A percentile compares a stretch with the other conserved stretches of the same genome.
phyloP scores from a whole-genome alignment of 2,888 invertebrate genomes.

The Phortica okadai region DNA sequence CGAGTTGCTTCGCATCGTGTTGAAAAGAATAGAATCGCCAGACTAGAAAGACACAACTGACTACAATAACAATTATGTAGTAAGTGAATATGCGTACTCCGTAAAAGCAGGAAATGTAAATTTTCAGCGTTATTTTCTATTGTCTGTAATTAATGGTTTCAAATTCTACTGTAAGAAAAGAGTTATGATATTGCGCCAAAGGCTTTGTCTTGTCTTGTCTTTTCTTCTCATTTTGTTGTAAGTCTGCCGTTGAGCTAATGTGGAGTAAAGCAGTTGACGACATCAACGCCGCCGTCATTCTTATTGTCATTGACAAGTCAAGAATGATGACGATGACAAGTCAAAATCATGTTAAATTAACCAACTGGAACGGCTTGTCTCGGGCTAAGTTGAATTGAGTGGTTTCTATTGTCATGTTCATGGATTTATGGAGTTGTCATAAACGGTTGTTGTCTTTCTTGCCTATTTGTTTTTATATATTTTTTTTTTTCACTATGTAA shows the following conservation, averaged over 20 bases:
- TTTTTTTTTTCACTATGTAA: neutral
- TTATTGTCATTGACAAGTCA: constrained; percentile 53
- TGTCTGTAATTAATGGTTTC: constrained; percentile 31
- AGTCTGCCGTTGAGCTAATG: constrained; percentile 46
- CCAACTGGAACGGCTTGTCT: constrained; percentile 60
- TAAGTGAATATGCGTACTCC: constrained; percentile 24
- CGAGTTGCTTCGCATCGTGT: neutral
- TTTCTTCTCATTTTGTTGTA: too few species aligned
- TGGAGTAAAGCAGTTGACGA: neutral
- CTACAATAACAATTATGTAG: constrained; percentile 6
- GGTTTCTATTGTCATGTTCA: constrained; percentile 5
- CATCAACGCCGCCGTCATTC: neutral
- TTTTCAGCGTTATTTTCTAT: constrained; percentile 14
- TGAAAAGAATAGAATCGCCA: constrained; percentile 5
- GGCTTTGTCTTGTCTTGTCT: neutral
- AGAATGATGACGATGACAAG: constrained; percentile 53
- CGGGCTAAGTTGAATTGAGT: constrained; percentile 12
- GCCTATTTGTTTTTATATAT: neutral
- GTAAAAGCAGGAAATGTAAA: constrained; percentile 36
- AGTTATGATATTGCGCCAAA: neutral
- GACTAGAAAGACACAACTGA: constrained; percentile 20
- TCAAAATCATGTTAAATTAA: constrained; percentile 72
- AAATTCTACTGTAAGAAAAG: constrained; percentile 18
- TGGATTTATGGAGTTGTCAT: neutral
- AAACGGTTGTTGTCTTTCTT: neutral